Evolutionary conservation across 37 sponge, comb jelly and placozoan genomes (phyloP).

Genomic region (Eunapius fragilis): DNA sequence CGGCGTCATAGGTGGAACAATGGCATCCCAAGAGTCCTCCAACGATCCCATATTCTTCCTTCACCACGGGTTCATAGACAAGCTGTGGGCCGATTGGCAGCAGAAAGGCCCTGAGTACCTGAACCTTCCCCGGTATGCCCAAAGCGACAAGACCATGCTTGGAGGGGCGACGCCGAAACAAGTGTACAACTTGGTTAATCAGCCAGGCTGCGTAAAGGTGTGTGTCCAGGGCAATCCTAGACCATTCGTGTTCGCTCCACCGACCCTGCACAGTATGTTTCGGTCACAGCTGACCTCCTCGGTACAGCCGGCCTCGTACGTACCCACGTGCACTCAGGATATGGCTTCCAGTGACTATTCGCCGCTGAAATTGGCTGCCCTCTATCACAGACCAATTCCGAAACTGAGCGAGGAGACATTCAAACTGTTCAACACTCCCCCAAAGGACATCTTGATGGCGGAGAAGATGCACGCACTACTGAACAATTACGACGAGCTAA

Average conservation of each 20-base stretch:
- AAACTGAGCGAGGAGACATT: not conserved
- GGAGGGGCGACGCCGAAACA: conserved; percentile 3
- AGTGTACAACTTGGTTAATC: conserved; percentile 22
- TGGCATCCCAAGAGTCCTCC: conserved; percentile 35
- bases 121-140: not conserved
- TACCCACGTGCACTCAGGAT: not conserved
- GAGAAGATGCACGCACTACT: no score
- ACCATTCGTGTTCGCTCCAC: not conserved
- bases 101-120: conserved; percentile 11
- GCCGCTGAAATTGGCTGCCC: not conserved
- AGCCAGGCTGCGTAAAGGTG: conserved; percentile 18
- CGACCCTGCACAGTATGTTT: not conserved
- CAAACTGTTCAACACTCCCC: not conserved
- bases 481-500: no score
- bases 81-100: conserved; percentile 60
- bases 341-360: conserved; percentile 7
- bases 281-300: no score
- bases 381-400: conserved; percentile 1
- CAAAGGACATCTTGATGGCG: no score
- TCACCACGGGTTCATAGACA: conserved; percentile 60
- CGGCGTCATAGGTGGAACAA: conserved; percentile 38
- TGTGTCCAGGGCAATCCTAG: not conserved
- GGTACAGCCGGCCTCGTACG: not conserved
- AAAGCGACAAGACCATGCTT: not conserved
- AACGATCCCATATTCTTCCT: conserved; percentile 64